Evolutionary conservation across 1,140 invertebrate genomes (phyloP).

Genomic region (Drosophila kanapiae): DNA sequence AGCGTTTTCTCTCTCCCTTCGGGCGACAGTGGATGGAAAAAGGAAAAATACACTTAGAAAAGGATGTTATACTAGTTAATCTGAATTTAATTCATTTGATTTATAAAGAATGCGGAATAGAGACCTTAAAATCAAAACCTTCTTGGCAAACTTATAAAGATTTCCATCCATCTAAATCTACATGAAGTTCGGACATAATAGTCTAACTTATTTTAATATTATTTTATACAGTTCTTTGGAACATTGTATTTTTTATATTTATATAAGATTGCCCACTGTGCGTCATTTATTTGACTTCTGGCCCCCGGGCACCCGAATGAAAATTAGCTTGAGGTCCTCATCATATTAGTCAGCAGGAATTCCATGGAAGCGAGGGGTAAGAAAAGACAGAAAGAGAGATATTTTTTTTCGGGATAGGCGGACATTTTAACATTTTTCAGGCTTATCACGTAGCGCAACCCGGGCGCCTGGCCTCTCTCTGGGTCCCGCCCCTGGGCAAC

Average conservation of each 20-base stretch:
- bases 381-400: slow-evolving; percentile 6
- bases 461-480: slow-evolving; percentile 1
- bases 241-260: too few relatives aligned
- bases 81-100: too few relatives aligned
- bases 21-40: slow-evolving; percentile 25
- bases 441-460: slow-evolving; percentile 63
- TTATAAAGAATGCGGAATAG: neutral
- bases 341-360: slow-evolving; percentile 66
- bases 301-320: slow-evolving; percentile 52
- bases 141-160: too few relatives aligned
- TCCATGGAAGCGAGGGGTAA: slow-evolving; percentile 49
- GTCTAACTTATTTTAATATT: too few relatives aligned
- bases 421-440: slow-evolving; percentile 49
- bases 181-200: too few relatives aligned
- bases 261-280: slow-evolving; percentile 11
- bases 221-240: too few relatives aligned
- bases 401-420: slow-evolving; percentile 2
- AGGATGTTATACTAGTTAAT: neutral
- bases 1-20: slow-evolving; percentile 23
- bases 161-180: too few relatives aligned
- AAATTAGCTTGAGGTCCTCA: slow-evolving; percentile 68
- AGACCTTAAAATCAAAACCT: too few relatives aligned
- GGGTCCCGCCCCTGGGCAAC: slow-evolving; percentile 16
- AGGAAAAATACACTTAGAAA: neutral
- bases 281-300: slow-evolving; percentile 7